phyloP scores from a whole-genome alignment of 2,113 vertebrate genomes.

The Macrotis lagotis region DNA sequence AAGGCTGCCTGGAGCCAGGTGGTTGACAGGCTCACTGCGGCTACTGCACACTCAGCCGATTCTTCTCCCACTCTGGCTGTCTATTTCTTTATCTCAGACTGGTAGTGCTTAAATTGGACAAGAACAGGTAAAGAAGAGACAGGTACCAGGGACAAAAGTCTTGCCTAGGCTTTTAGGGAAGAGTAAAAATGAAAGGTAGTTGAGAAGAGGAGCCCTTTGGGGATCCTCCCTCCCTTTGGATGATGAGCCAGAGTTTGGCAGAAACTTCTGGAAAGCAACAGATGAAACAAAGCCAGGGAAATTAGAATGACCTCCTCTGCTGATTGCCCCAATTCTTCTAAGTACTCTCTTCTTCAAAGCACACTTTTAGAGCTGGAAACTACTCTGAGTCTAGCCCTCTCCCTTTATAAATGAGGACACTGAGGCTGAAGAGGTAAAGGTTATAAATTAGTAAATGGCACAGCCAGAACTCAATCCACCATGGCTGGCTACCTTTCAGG shows the following conservation, averaged over 20 bases:
- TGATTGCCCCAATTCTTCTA: background rate
- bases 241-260: background rate
- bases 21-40: conserved; percentile 73
- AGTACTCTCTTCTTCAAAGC: background rate
- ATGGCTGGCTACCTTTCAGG: background rate
- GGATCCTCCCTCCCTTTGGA: rapidly evolving
- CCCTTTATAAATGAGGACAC: background rate
- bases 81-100: conserved; percentile 60
- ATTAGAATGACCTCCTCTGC: background rate
- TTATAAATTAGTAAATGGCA: background rate
- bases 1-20: conserved; percentile 83
- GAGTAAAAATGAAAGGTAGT: conserved; percentile 32
- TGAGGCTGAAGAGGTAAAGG: background rate
- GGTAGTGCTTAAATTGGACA: conserved; percentile 33
- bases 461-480: background rate
- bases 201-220: background rate
- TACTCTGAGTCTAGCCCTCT: background rate
- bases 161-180: conserved; percentile 12
- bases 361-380: too few species aligned
- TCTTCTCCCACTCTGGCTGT: conserved; percentile 33
- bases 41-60: conserved; percentile 62
- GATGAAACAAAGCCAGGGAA: conserved; percentile 5
- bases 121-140: conserved; percentile 45
- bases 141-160: conserved; percentile 22
- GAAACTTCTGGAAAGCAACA: background rate